Evolutionary conservation across 2,888 invertebrate species (phyloP), one percentile per base, ranked within the genome.

Genomic region (Bedellia somnulentella): DNA sequence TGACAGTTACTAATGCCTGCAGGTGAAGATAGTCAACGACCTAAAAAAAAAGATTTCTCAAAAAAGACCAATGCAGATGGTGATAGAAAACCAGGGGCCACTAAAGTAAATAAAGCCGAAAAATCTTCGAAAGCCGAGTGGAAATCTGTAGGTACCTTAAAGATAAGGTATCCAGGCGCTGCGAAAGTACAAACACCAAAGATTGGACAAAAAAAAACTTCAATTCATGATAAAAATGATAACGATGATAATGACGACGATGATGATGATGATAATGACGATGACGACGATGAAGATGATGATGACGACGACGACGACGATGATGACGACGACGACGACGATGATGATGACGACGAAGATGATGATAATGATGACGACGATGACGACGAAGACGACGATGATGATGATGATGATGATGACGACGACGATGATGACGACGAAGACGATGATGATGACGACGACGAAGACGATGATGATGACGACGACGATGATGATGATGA

Each of bases 1-100:
- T 77, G 77, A 78, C 78, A 60, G 75, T 79, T 62, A 78, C 80
- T 61, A 77, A 80, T 63, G 79, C 80, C 62, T 78, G 79, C 56
- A 77, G 80, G 71, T 73, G 76, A 78, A 64, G 78, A 78, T 73
- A 75, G 64, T 60, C 62, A 62, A 47, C 67, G 52, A 52, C 50
- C 56, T 60, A 68, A 52, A 55, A 47, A 56, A 59, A 73, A 63
- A 64, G 55, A 57, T 68, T 49, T 52, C 62, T 70, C 67, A 61
- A 47, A 56, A 55, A 73, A 63, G 67, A 55, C 71, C 70, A 64
- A 57, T 73, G 75, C 73, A 75, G 73, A 75, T 71, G 58, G 55
- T 64, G 57, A 61, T 57, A 61, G 48, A 47, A 55, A 52, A 42
- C 51, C 49, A 52, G 57, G 54, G 64, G 67, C 58, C 52, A 49